phyloP scores from a whole-genome alignment of 2,888 invertebrate genomes.

The Mimachlamys varia region DNA sequence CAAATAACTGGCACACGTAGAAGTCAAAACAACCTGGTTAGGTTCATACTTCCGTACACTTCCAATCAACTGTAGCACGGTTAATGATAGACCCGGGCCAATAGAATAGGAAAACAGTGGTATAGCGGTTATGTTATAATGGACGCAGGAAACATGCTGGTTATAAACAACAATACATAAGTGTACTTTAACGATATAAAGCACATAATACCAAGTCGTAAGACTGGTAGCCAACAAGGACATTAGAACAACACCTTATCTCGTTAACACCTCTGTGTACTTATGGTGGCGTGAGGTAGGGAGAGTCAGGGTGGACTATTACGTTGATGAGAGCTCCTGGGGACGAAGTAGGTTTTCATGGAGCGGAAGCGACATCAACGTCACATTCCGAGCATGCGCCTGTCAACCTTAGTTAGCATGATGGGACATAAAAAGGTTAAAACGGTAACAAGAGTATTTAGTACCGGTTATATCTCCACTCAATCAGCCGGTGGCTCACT shows the following conservation, averaged over 20 bases:
- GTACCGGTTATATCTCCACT: background rate
- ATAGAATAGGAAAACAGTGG: too few relatives aligned
- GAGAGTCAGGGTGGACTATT: background rate
- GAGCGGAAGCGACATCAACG: background rate
- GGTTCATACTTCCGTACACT: too few relatives aligned
- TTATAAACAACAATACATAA: background rate
- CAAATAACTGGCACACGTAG: background rate
- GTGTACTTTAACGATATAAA: background rate
- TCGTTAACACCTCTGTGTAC: background rate
- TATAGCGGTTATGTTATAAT: background rate
- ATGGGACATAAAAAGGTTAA: background rate
- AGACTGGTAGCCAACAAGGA: background rate
- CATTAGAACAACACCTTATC: background rate
- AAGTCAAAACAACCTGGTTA: background rate
- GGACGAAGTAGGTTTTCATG: background rate
- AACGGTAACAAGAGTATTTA: background rate
- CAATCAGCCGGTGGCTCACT: background rate
- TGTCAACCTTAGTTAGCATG: background rate
- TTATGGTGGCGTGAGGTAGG: background rate
- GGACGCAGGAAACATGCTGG: background rate
- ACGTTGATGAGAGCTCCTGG: background rate
- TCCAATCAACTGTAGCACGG: too few relatives aligned
- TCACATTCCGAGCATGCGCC: constrained; percentile 8
- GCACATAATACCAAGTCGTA: background rate
- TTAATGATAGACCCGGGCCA: too few relatives aligned